phyloP scores from a whole-genome alignment of 2,113 vertebrate genomes.

The Channa argus region DNA sequence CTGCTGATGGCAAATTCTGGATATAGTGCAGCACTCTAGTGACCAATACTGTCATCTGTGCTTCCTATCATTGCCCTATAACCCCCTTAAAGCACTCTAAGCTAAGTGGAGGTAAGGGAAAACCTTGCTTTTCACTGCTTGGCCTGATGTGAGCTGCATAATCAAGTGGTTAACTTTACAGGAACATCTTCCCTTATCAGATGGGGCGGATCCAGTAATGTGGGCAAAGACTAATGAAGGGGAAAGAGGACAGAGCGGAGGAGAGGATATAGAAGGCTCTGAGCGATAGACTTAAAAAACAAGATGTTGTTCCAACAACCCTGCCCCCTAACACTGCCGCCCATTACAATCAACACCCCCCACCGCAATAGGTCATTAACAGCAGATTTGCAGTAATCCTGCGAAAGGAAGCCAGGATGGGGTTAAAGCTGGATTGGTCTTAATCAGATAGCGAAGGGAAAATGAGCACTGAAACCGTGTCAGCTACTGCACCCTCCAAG shows the following conservation, averaged over 20 bases:
- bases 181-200: conserved; percentile 36
- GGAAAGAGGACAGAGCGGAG: not conserved
- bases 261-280: conserved; percentile 21
- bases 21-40: conserved; percentile 20
- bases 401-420: conserved; percentile 51
- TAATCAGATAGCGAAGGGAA: conserved; percentile 63
- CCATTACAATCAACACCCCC: conserved; percentile 23
- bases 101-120: conserved; percentile 32
- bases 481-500: conserved; percentile 17
- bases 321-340: not conserved
- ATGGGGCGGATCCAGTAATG: conserved; percentile 13
- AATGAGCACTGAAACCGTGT: conserved; percentile 46
- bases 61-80: conserved; percentile 56
- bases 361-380: conserved; percentile 56
- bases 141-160: conserved; percentile 40
- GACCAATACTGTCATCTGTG: conserved; percentile 45
- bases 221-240: conserved; percentile 6
- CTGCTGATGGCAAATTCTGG: conserved; percentile 31
- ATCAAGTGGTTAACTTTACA: conserved; percentile 46
- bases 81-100: conserved; percentile 20
- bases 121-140: conserved; percentile 27
- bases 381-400: conserved; percentile 71
- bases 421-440: conserved; percentile 72
- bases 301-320: conserved; percentile 40
- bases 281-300: conserved; percentile 44